phyloP scores from a whole-genome alignment of 2,797 vertebrate genomes.

The Xerus rutilus region DNA sequence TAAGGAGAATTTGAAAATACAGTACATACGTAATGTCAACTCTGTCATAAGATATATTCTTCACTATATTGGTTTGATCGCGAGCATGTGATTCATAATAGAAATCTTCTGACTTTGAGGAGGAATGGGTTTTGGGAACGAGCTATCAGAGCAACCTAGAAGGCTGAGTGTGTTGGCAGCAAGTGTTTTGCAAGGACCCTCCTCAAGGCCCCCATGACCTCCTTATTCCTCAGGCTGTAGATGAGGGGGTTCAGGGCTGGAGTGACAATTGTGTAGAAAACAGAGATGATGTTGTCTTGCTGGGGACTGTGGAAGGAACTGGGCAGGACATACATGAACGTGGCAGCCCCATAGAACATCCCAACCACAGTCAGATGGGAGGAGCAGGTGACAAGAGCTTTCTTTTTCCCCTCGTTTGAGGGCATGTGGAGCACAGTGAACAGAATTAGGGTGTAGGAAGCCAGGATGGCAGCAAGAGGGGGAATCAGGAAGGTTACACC shows the following conservation, averaged over 20 bases:
- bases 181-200: constrained; percentile 52
- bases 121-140: not conserved
- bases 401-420: constrained; percentile 74
- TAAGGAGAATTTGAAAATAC: not conserved
- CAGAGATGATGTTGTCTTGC: constrained; percentile 73
- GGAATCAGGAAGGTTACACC: constrained; percentile 66
- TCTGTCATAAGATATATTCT: not conserved
- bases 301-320: constrained; percentile 61
- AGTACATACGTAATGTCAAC: not conserved
- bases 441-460: constrained; percentile 74
- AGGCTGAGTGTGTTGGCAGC: not conserved
- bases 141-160: not conserved
- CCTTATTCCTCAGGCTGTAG: constrained; percentile 79
- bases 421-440: constrained; percentile 67
- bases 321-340: constrained; percentile 72
- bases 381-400: constrained; percentile 82
- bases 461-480: constrained; percentile 67
- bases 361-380: constrained; percentile 79
- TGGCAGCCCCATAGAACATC: constrained; percentile 78
- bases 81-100: not conserved
- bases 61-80: not conserved
- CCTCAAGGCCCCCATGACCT: constrained; percentile 71
- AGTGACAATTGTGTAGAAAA: constrained; percentile 77
- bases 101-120: not conserved
- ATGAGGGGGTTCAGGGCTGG: constrained; percentile 76